Conservation (phyloP, 2,888 invertebrate genomes). For the Spialia ferax region DNA sequence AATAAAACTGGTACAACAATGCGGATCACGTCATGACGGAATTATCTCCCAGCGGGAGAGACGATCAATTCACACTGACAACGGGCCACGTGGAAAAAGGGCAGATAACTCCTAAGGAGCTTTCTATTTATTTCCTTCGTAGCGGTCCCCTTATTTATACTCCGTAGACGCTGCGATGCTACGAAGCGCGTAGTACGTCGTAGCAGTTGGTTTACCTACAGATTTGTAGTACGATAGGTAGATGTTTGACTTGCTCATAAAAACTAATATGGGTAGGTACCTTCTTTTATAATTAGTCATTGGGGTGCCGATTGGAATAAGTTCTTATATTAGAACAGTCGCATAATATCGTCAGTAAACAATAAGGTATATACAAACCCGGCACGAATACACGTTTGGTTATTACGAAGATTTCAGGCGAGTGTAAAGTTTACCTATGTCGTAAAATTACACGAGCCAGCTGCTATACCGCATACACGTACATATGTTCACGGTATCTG, state of each 20-base stretch:
- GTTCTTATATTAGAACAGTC: no score
- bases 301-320: no score
- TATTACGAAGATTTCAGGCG: conserved; percentile 9
- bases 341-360: no score
- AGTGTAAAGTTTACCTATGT: conserved; percentile 15
- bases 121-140: conserved; percentile 54
- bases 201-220: conserved; percentile 26
- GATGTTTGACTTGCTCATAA: not conserved
- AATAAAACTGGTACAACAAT: conserved; percentile 77
- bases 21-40: conserved; percentile 81
- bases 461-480: conserved; percentile 6
- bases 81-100: conserved; percentile 73
- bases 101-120: conserved; percentile 57
- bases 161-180: conserved; percentile 24
- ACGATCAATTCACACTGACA: conserved; percentile 82
- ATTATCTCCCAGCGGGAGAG: conserved; percentile 78
- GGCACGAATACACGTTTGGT: not conserved
- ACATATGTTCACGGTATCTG: conserved; percentile 23
- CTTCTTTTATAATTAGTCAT: no score
- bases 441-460: conserved; percentile 23
- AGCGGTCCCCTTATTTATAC: conserved; percentile 11
- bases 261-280: not conserved
- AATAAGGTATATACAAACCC: not conserved
- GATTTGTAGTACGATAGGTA: not conserved
- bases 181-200: conserved; percentile 37